phyloP scores from a whole-genome alignment of 2,797 vertebrate species.

The Melanotaenia maccullochi region DNA sequence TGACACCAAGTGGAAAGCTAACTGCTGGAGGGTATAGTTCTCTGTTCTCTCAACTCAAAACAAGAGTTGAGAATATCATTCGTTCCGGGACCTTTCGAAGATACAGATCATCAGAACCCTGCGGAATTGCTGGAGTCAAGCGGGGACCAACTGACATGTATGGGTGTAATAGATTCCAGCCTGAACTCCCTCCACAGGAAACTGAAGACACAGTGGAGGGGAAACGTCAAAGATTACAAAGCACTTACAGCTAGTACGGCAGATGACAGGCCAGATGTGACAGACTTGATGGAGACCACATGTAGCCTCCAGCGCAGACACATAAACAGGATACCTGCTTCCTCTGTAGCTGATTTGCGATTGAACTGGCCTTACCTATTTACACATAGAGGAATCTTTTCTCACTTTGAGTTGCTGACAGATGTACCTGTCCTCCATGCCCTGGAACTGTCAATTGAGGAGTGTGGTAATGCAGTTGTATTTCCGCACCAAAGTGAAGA shows the following conservation, averaged over 20 bases:
- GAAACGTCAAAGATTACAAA: constrained; percentile 6
- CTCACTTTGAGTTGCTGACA: constrained; percentile 5
- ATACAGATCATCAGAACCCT: constrained; percentile 1
- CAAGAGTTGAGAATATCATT: background rate
- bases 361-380: constrained; percentile 2
- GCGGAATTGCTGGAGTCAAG: too few species aligned
- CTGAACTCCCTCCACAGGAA: background rate
- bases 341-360: background rate
- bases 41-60: constrained; percentile 3
- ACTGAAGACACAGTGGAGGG: constrained; percentile 6
- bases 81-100: background rate
- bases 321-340: background rate
- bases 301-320: background rate
- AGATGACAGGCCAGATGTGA: constrained; percentile 2
- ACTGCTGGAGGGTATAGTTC: background rate
- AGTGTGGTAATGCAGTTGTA: background rate
- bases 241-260: background rate
- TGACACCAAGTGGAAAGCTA: background rate
- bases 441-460: constrained; percentile 2
- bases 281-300: background rate
- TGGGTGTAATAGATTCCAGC: background rate
- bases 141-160: too few species aligned
- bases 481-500: constrained; percentile 1
- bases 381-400: background rate
- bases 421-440: background rate